Percentiles rank a stretch among this genome's conserved stretches.
Conservation (phyloP, 2,113 vertebrate species). For the Edolisoma coerulescens region DNA sequence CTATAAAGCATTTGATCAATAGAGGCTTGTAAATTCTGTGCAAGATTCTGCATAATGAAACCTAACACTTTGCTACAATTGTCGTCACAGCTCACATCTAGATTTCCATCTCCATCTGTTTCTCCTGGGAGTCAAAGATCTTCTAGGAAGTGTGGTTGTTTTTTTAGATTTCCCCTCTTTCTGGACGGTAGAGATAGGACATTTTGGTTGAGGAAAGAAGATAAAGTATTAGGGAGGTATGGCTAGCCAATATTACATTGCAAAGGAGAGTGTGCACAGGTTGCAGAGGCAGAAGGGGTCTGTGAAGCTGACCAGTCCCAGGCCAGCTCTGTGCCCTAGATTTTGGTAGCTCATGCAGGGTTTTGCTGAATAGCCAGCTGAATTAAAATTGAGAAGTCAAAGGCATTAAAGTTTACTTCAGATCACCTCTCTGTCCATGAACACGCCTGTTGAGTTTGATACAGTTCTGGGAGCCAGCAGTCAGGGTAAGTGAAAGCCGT, state of each 20-base stretch:
- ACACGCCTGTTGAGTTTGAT: background rate
- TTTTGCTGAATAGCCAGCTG: background rate
- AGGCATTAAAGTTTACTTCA: background rate
- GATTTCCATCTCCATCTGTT: background rate
- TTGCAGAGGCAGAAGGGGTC: background rate
- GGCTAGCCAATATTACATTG: background rate
- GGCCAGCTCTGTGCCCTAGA: background rate
- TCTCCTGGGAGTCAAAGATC: background rate
- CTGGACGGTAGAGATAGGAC: background rate
- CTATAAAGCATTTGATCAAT: background rate
- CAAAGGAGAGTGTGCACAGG: background rate
- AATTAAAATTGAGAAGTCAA: background rate
- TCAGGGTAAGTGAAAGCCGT: background rate
- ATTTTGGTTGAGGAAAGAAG: background rate
- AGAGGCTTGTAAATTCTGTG: background rate
- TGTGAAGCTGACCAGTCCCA: background rate
- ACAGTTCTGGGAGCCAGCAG: background rate
- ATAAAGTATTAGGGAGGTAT: background rate
- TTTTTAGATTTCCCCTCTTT: background rate
- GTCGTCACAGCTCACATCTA: background rate
- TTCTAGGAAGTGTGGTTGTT: background rate
- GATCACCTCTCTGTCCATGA: background rate
- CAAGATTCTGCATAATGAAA: background rate
- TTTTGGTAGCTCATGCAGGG: background rate
- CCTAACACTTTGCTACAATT: background rate